phyloP scores from a whole-genome alignment of 2,888 invertebrate genomes.

The Scelioninae gen. 1 region DNA sequence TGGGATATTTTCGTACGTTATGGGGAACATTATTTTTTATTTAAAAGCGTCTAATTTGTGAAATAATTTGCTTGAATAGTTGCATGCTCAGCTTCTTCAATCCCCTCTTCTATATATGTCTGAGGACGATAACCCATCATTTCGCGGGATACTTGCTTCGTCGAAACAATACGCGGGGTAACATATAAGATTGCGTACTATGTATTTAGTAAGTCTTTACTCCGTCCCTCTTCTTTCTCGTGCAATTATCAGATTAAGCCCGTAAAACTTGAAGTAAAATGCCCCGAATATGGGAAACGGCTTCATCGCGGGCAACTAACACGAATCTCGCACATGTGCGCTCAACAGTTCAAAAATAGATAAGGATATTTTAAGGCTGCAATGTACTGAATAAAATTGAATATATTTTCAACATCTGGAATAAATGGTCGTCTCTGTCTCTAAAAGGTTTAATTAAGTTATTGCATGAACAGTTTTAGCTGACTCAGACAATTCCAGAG shows the following conservation, averaged over 20 bases:
- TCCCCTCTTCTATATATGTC: conserved; percentile 25
- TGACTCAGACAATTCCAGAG: conserved; percentile 1
- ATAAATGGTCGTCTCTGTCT: conserved; percentile 36
- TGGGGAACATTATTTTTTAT: neutral
- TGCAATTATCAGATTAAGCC: conserved; percentile 64
- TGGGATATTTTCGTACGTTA: no score
- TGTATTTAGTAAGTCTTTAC: conserved; percentile 49
- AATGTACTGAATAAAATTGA: conserved; percentile 51
- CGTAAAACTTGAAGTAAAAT: conserved; percentile 49
- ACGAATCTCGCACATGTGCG: conserved; percentile 57
- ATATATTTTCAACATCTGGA: conserved; percentile 59
- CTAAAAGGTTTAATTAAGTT: conserved; percentile 45
- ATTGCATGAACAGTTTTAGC: conserved; percentile 25
- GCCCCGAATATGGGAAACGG: conserved; percentile 60
- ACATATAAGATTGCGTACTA: conserved; percentile 46
- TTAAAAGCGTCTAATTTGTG: neutral
- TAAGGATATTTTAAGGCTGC: conserved; percentile 55
- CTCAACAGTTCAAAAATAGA: conserved; percentile 62
- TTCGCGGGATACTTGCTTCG: conserved; percentile 52
- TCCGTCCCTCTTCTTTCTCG: conserved; percentile 46
- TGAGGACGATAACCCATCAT: conserved; percentile 59
- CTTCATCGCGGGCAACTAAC: conserved; percentile 47
- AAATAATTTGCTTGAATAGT: conserved; percentile 17
- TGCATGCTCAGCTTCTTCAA: conserved; percentile 8
- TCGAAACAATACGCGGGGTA: conserved; percentile 56